These are phyloP conservation scores for Lampris incognitus DNA, from an alignment of 2,113 vertebrate species.

Conservation along the genomic window DNA sequence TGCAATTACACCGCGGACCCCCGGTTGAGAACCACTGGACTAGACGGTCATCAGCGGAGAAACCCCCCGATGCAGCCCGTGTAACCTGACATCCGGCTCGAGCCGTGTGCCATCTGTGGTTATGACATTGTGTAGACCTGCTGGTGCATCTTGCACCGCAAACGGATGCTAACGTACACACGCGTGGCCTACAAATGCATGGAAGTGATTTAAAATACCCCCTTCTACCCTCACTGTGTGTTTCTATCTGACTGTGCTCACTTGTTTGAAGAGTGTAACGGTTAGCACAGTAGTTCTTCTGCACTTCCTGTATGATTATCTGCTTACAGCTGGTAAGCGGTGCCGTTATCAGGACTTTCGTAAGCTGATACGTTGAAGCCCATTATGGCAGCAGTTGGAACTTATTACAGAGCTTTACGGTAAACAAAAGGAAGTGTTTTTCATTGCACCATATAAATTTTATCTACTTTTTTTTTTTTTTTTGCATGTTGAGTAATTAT, in stretches of 20 bases:
- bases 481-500: constrained; percentile 46
- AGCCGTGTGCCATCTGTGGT: too few species aligned
- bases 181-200: background rate
- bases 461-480: constrained; percentile 51
- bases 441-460: constrained; percentile 31
- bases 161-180: too few species aligned
- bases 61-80: too few species aligned
- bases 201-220: background rate
- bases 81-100: too few species aligned
- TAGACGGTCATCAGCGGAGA: too few species aligned
- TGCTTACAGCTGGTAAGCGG: constrained; percentile 26
- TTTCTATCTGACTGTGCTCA: background rate
- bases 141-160: too few species aligned
- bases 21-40: too few species aligned
- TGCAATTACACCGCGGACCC: too few species aligned
- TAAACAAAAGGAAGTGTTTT: constrained; percentile 34
- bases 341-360: constrained; percentile 10
- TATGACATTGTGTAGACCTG: too few species aligned
- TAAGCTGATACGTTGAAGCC: constrained; percentile 20
- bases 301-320: constrained; percentile 6
- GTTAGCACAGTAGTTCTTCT: constrained; percentile 12
- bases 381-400: constrained; percentile 14
- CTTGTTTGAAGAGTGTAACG: constrained; percentile 9
- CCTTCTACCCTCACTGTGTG: background rate
- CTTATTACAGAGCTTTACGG: constrained; percentile 14